Evolutionary conservation across 1,140 invertebrate genomes (phyloP), one percentile per base, ranked within the genome.

Genomic region (Lerema accius): DNA sequence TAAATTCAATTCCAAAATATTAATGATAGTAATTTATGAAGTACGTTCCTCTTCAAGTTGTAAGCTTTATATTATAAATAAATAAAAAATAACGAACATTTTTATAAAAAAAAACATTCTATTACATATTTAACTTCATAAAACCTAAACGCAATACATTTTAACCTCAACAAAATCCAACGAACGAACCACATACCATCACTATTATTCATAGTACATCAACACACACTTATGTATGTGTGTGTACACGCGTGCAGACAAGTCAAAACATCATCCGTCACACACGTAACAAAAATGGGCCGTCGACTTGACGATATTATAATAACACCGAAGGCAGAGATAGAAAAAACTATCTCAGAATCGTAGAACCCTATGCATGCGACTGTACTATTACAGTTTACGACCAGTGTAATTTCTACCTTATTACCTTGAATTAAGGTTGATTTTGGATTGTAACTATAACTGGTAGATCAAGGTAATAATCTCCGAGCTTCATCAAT

Each of bases 401-500:
- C 16, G 15, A 6, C 14, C 59, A 65, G 11, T 17, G 13, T 7
- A 75, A 76, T 71, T 35, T 51, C 4, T 63, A 69, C 73, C 67
- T 43, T 77, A 75, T 15, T 0, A 0, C 1, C 5, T 37, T 4
- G 16, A 0, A 1, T 13, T 72, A 81, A 50, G 50, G 77, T 76
- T 39, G n/a, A 17, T 26, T 69, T 72, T 72, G 7, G 16, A n/a
- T 46, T 65, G 42, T 3, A 0, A 4, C n/a, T 4, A 7, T 5
- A 13, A 40, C 17, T 72, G 63, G 55, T 65, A 78, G 75, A 76
- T 71, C 60, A 67, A 75, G 78, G 74, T 78, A 81, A 82, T 86
- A 86, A 89, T 89, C 83, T 87, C 50, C 82, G 74, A 79, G 83
- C 81, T 87, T 84, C 86, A 89, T 89, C 86, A 89, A 89, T 89